Conservation (phyloP, 1,140 invertebrate genomes). For the Vanessa atalanta region DNA sequence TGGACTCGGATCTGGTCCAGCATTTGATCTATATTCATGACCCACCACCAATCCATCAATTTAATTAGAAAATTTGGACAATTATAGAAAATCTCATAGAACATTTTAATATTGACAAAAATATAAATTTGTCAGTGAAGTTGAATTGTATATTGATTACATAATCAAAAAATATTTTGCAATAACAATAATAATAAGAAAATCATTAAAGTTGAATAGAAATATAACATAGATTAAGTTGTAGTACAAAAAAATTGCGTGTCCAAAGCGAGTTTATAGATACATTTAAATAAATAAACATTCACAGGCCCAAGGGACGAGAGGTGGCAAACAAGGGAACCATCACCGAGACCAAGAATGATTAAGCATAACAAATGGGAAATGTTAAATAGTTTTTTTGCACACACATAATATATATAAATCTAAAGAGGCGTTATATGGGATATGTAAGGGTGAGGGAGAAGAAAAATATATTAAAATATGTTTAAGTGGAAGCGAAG, state of each 20-base stretch:
- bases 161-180: not conserved
- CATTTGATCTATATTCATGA: conserved; percentile 63
- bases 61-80: conserved; percentile 12
- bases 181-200: not conserved
- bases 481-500: conserved; percentile 37
- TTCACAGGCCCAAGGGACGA: conserved; percentile 55
- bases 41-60: conserved; percentile 50
- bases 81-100: not conserved
- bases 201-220: not conserved
- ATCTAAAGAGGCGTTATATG: conserved; percentile 40
- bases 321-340: conserved; percentile 68
- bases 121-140: not conserved
- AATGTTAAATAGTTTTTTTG: conserved; percentile 62
- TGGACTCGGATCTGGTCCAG: conserved; percentile 78
- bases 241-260: conserved; percentile 14
- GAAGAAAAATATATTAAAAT: conserved; percentile 21
- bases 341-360: conserved; percentile 81
- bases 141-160: not conserved
- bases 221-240: conserved; percentile 5
- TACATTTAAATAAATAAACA: conserved; percentile 40
- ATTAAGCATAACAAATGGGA: conserved; percentile 78
- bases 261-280: conserved; percentile 29
- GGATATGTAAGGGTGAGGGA: conserved; percentile 38
- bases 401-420: conserved; percentile 42
- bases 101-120: not conserved